Conservation (phyloP, 2,888 invertebrate genomes). For the Agrypnus murinus region DNA sequence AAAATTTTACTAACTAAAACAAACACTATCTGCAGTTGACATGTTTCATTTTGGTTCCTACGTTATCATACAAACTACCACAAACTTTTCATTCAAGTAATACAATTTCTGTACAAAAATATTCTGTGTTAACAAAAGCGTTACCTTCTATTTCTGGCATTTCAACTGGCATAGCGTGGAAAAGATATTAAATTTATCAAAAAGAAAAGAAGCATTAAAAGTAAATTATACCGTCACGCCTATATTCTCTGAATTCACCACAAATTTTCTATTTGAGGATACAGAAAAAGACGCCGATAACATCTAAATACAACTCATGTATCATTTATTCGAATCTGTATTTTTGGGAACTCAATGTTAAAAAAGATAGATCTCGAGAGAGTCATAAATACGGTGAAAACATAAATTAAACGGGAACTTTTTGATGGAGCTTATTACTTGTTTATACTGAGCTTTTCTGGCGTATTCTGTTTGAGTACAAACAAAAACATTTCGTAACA, state of each 20-base stretch:
- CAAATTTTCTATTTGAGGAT: constrained; percentile 4
- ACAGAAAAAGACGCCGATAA: constrained; percentile 9
- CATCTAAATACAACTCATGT: constrained; percentile 13
- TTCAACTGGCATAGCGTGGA: no score
- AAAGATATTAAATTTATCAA: no score
- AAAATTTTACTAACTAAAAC: no score
- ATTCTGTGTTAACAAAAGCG: no score
- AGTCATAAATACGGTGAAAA: constrained; percentile 30
- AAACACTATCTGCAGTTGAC: no score
- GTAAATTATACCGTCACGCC: neutral
- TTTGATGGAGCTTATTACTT: constrained; percentile 30
- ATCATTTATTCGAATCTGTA: constrained; percentile 31
- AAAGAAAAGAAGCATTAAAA: neutral
- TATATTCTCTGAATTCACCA: neutral
- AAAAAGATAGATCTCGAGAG: constrained; percentile 27
- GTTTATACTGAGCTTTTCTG: constrained; percentile 21
- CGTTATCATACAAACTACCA: no score
- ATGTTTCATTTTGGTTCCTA: no score
- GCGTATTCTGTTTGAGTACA: constrained; percentile 10
- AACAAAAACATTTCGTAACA: neutral
- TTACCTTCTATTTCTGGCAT: no score
- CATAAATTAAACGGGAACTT: constrained; percentile 29
- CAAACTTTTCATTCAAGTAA: no score
- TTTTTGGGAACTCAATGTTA: constrained; percentile 27
- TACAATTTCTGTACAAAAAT: no score